Evolutionary conservation across 2,888 invertebrate species (phyloP).

Genomic region (Caenorhabditis drosophilae): DNA sequence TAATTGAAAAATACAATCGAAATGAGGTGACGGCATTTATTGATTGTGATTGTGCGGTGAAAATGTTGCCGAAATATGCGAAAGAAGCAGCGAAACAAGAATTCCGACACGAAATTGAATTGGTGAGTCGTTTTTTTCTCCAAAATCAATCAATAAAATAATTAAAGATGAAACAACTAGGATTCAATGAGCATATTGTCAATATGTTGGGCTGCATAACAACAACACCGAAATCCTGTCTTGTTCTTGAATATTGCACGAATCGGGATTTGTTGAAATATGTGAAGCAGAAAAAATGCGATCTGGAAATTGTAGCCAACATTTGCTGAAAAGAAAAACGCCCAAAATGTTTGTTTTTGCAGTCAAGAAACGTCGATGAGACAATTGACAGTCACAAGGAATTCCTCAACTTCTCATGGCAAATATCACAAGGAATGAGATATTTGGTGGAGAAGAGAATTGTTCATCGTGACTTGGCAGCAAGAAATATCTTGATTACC

Average conservation of each 20-base stretch:
- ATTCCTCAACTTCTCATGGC: constrained; percentile 64
- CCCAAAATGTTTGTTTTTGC: constrained; percentile 8
- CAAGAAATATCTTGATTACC: constrained; percentile 59
- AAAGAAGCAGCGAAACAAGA: constrained; percentile 54
- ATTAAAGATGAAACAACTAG: constrained; percentile 61
- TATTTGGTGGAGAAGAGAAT: constrained; percentile 39
- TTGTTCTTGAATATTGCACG: constrained; percentile 63
- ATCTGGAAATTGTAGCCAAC: constrained; percentile 43
- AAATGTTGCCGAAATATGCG: constrained; percentile 60
- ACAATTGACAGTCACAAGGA: constrained; percentile 62
- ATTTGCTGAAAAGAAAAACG: background rate
- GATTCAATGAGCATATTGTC: constrained; percentile 62
- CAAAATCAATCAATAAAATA: background rate
- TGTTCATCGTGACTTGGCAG: constrained; percentile 64
- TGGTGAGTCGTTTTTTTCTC: constrained; percentile 31
- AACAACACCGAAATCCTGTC: constrained; percentile 40
- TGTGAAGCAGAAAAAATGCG: constrained; percentile 47
- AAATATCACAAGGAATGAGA: constrained; percentile 65
- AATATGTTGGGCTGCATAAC: constrained; percentile 67
- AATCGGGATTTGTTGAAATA: constrained; percentile 56
- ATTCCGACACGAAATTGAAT: constrained; percentile 59
- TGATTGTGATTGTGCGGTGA: constrained; percentile 50
- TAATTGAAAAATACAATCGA: constrained; percentile 54
- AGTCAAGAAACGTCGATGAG: constrained; percentile 59
- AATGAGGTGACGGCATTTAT: constrained; percentile 35